These are phyloP conservation scores for Rhyacophila brunnea DNA, from an alignment of 1,140 invertebrate genomes.

Conservation along the genomic window DNA sequence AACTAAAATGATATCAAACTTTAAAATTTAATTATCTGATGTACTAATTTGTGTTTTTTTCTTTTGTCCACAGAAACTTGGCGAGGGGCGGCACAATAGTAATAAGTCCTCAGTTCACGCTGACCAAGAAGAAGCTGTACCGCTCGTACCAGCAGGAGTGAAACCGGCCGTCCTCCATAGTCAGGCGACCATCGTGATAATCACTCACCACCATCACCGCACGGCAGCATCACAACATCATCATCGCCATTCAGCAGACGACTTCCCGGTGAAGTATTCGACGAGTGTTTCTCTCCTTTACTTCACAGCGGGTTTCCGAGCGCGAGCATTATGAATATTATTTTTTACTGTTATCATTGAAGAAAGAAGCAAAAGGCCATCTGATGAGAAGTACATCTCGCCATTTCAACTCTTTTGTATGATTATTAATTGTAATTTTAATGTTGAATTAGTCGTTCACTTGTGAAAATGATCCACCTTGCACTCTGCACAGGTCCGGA, in stretches of 20 bases:
- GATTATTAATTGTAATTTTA: slow-evolving; percentile 16
- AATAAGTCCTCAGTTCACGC: slow-evolving; percentile 77
- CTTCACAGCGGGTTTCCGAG: not conserved
- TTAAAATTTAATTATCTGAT: not conserved
- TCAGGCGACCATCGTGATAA: not conserved
- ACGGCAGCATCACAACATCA: not conserved
- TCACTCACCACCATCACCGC: not conserved
- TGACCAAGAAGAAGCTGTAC: slow-evolving; percentile 86
- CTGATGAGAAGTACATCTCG: slow-evolving; percentile 27
- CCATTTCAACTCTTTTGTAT: slow-evolving; percentile 26
- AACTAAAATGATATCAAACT: not conserved
- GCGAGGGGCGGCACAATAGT: slow-evolving; percentile 79
- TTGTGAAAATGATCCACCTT: not conserved
- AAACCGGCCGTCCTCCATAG: slow-evolving; percentile 23
- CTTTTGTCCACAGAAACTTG: slow-evolving; percentile 62
- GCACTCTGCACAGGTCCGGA: not conserved
- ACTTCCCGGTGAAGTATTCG: not conserved
- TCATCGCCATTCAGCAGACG: not conserved
- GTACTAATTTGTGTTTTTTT: slow-evolving; percentile 1
- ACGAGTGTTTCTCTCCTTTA: not conserved
- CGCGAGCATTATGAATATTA: slow-evolving; percentile 1
- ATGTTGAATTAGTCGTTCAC: not conserved
- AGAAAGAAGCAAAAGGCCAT: slow-evolving; percentile 17
- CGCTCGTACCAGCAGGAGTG: slow-evolving; percentile 64
- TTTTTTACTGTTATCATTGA: slow-evolving; percentile 2